Percentiles rank a stretch among this genome's conserved stretches.
Evolutionary conservation across 2,113 vertebrate species (phyloP).

Genomic region (Miniopterus natalensis): DNA sequence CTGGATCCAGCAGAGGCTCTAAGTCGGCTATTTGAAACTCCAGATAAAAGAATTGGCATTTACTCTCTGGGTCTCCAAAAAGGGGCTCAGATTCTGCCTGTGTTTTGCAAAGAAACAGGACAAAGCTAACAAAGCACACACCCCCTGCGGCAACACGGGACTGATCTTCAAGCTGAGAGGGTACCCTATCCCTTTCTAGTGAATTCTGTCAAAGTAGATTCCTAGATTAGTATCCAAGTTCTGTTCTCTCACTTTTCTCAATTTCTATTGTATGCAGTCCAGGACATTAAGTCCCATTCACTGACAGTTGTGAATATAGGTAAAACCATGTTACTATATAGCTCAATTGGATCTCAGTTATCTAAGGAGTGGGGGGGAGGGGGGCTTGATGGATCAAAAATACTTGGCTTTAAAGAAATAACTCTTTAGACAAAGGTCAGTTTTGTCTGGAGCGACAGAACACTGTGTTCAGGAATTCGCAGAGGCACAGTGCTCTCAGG

Average conservation of each 20-base stretch:
- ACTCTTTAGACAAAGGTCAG: constrained; percentile 55
- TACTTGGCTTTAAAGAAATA: constrained; percentile 42
- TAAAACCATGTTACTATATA: constrained; percentile 45
- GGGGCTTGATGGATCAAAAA: constrained; percentile 34
- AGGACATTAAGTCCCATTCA: constrained; percentile 46
- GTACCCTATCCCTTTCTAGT: not conserved
- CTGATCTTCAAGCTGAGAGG: constrained; percentile 19
- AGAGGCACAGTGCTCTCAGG: not conserved
- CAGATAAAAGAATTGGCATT: not conserved
- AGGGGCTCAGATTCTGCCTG: not conserved
- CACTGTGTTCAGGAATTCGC: constrained; percentile 46
- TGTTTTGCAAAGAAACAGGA: constrained; percentile 29
- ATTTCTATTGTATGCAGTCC: not conserved
- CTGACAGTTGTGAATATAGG: not conserved
- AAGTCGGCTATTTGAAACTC: not conserved
- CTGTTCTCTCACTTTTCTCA: not conserved
- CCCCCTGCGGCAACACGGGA: not conserved
- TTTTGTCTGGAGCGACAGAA: constrained; percentile 64
- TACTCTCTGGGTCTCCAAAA: not conserved
- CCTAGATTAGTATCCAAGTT: not conserved
- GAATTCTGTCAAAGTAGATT: constrained; percentile 45
- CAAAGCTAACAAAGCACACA: not conserved
- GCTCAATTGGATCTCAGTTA: constrained; percentile 16
- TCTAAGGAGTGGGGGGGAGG: not conserved
- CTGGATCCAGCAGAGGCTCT: constrained; percentile 8